Base-by-base conservation (phyloP, 1,140 invertebrate genomes). In the Steinernema khuongi region DNA sequence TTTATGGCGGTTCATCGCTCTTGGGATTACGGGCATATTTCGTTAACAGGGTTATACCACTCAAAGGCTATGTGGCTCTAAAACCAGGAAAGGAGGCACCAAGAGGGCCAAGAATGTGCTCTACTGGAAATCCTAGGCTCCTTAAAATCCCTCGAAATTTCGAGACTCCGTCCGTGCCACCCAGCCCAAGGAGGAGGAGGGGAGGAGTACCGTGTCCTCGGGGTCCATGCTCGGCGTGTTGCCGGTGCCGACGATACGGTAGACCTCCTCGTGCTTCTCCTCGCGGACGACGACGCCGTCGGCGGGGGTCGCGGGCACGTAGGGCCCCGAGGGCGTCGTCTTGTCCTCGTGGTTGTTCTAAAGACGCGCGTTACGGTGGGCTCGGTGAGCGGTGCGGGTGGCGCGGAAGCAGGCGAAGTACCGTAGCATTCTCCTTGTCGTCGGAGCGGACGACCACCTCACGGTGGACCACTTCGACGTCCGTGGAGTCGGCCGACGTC, bases 251-350 rank as follows among this genome's bases (percentile, higher is more conserved):
- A 41, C 41, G 31, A 79, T 79, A 31, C 79, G 79, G 68, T 79
- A 79, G 31, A 79, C 79, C 31, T 79, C 71, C 31, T 80, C 79
- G 30, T 71, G 72, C 18, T 60, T 67, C 68, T 80, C 79, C 33
- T 70, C 43, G 17, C 79, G 71, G 32, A 79, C 76, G 1, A 79
- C 71, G 30, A 31, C 72, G 28, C 79, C 79, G 50, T 79, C 72
- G 18, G 33, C 31, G 19, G 78, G 79, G 19, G 43, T 74, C 17
- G 79, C 71, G 18, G 74, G 75, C 11, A 71, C 74, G 67, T 79
- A 79, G 1, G 78, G 78, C 60, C 78, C 78, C 28, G 79, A 72
- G 19, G 73, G 31, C 29, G 30, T 68, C 17, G 74, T 50, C 32
- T 79, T 43, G 36, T 43, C 60, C 26, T 76, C 50, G 22, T 60